phyloP scores from a whole-genome alignment of 2,797 vertebrate genomes.

The Synanceia verrucosa region DNA sequence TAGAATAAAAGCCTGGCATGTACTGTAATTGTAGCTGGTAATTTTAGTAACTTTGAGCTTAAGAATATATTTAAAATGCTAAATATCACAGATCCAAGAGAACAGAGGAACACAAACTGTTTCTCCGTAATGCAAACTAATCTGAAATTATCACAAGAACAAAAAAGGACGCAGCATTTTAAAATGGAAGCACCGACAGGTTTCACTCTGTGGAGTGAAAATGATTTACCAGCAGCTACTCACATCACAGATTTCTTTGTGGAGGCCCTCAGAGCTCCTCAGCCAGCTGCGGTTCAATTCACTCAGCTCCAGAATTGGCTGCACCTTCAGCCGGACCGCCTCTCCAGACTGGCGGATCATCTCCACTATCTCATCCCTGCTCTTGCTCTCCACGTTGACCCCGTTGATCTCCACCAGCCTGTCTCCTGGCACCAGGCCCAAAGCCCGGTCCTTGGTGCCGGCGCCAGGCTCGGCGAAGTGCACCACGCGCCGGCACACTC shows the following conservation, averaged over 20 bases:
- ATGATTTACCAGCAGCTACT: constrained; percentile 72
- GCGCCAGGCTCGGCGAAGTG: constrained; percentile 96
- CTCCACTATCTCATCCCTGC: constrained; percentile 96
- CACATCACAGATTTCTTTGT: constrained; percentile 85
- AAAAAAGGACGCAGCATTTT: not conserved
- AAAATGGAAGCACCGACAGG: not conserved
- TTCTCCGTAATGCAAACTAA: not conserved
- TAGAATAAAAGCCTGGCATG: not conserved
- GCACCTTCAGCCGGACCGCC: constrained; percentile 92
- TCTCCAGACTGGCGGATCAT: constrained; percentile 98
- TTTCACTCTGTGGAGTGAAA: not conserved
- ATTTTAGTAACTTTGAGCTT: not conserved
- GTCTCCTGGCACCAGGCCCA: constrained; percentile 95
- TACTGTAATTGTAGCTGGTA: not conserved
- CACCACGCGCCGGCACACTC: constrained; percentile 87
- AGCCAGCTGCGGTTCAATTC: constrained; percentile 95
- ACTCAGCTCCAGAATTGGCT: constrained; percentile 94
- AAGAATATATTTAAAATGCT: not conserved
- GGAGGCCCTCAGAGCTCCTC: constrained; percentile 78
- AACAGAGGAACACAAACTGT: not conserved
- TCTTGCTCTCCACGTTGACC: constrained; percentile 92
- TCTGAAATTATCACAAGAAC: not conserved
- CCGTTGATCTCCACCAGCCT: constrained; percentile 96
- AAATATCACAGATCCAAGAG: not conserved
- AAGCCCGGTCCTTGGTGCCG: constrained; percentile 88